phyloP scores from a whole-genome alignment of 2,797 vertebrate genomes.

The Amniataba percoides region DNA sequence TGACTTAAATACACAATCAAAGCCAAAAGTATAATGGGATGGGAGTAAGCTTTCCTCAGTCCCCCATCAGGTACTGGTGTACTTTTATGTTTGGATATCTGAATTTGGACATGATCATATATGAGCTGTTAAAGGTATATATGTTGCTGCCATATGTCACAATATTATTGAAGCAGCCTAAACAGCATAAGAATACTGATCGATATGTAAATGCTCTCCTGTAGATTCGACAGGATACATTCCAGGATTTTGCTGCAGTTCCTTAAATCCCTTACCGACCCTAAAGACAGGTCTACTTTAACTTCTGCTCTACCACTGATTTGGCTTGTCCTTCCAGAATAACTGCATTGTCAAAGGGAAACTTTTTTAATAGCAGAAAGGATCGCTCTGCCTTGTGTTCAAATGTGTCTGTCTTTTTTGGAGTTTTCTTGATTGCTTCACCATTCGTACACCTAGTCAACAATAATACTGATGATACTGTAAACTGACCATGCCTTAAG shows the following conservation, averaged over 20 bases:
- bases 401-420: neutral
- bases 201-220: slow-evolving; percentile 33
- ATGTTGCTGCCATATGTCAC: neutral
- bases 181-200: slow-evolving; percentile 10
- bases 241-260: slow-evolving; percentile 54
- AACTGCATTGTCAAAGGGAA: slow-evolving; percentile 45
- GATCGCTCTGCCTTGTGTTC: neutral
- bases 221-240: slow-evolving; percentile 52
- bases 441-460: slow-evolving; percentile 37
- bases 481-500: slow-evolving; percentile 80
- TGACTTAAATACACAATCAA: slow-evolving; percentile 29
- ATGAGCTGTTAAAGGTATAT: slow-evolving; percentile 20
- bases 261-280: slow-evolving; percentile 25
- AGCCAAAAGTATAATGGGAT: slow-evolving; percentile 9
- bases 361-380: slow-evolving; percentile 15
- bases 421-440: slow-evolving; percentile 38
- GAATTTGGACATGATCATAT: slow-evolving; percentile 28
- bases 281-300: slow-evolving; percentile 3
- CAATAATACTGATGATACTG: slow-evolving; percentile 63
- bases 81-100: slow-evolving; percentile 23
- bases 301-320: slow-evolving; percentile 21
- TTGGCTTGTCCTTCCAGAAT: slow-evolving; percentile 17
- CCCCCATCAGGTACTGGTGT: slow-evolving; percentile 4
- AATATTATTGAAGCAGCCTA: slow-evolving; percentile 5
- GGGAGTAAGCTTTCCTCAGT: neutral